Evolutionary conservation across 2,797 vertebrate genomes (phyloP).

Genomic region (Monodelphis domestica): DNA sequence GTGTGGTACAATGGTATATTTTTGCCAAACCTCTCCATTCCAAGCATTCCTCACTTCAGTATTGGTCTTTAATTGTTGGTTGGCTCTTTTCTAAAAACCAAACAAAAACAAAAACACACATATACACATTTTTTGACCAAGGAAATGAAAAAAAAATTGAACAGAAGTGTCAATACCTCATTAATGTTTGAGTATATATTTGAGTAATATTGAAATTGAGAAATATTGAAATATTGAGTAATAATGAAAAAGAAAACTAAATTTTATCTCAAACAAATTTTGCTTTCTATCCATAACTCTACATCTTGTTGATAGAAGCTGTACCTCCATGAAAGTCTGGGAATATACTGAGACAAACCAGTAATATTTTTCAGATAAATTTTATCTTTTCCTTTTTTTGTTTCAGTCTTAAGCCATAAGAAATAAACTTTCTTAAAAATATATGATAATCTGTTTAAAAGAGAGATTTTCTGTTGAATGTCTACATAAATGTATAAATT

Average conservation of each 20-base stretch:
- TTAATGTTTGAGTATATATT: slow-evolving; percentile 49
- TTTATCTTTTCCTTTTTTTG: slow-evolving; percentile 42
- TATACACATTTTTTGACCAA: slow-evolving; percentile 22
- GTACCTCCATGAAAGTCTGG: slow-evolving; percentile 66
- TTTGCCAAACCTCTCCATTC: neutral
- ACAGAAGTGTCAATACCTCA: slow-evolving; percentile 55
- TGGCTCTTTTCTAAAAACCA: neutral
- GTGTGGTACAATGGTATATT: slow-evolving; percentile 34
- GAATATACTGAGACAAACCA: slow-evolving; percentile 72
- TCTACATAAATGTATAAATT: slow-evolving; percentile 82
- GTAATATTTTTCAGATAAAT: slow-evolving; percentile 73
- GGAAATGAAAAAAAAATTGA: slow-evolving; percentile 41
- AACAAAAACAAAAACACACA: neutral
- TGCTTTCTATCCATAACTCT: slow-evolving; percentile 67
- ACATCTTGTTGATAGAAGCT: slow-evolving; percentile 68
- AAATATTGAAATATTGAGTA: too few species aligned
- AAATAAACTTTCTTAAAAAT: slow-evolving; percentile 79
- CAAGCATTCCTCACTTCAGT: neutral
- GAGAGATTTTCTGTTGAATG: slow-evolving; percentile 71
- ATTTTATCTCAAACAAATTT: slow-evolving; percentile 69
- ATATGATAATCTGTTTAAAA: slow-evolving; percentile 81
- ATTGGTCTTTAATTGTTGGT: slow-evolving; percentile 32
- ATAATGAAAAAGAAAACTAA: slow-evolving; percentile 67
- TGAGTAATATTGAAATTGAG: slow-evolving; percentile 60
- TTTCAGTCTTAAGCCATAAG: slow-evolving; percentile 77